Conservation (phyloP, 2,888 invertebrate species). For the Papilio demoleus region DNA sequence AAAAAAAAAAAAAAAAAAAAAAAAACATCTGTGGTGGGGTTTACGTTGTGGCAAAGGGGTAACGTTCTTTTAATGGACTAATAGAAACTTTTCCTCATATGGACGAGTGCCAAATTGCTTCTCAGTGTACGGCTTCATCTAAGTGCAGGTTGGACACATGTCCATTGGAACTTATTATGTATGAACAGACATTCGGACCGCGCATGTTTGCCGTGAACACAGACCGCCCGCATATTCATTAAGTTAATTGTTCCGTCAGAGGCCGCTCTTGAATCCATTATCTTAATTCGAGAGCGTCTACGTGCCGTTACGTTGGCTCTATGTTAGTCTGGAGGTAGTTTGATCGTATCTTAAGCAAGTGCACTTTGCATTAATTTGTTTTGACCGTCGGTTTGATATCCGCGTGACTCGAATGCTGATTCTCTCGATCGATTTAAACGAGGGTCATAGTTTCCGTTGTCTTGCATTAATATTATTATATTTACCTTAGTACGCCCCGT, state of each 20-base stretch:
- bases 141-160: constrained; percentile 3
- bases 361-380: constrained; percentile 26
- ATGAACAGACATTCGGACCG: constrained; percentile 40
- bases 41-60: not conserved
- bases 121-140: not conserved
- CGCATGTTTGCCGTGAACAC: constrained; percentile 40
- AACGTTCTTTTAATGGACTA: not conserved
- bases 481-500: no score
- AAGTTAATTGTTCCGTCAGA: constrained; percentile 63
- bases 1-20: no score
- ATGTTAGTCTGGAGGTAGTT: constrained; percentile 4
- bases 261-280: constrained; percentile 51
- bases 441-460: not conserved
- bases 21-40: no score
- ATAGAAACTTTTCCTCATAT: not conserved
- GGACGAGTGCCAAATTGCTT: not conserved
- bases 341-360: constrained; percentile 20
- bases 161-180: constrained; percentile 35
- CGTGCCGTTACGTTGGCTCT: constrained; percentile 27
- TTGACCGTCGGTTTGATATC: constrained; percentile 17
- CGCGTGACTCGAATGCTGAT: constrained; percentile 4
- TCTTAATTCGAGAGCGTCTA: constrained; percentile 52
- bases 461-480: not conserved
- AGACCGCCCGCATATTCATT: constrained; percentile 63
- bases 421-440: constrained; percentile 2